These are phyloP conservation scores for Mugil cephalus DNA, from an alignment of 2,113 vertebrate species.

Conservation along the genomic window DNA sequence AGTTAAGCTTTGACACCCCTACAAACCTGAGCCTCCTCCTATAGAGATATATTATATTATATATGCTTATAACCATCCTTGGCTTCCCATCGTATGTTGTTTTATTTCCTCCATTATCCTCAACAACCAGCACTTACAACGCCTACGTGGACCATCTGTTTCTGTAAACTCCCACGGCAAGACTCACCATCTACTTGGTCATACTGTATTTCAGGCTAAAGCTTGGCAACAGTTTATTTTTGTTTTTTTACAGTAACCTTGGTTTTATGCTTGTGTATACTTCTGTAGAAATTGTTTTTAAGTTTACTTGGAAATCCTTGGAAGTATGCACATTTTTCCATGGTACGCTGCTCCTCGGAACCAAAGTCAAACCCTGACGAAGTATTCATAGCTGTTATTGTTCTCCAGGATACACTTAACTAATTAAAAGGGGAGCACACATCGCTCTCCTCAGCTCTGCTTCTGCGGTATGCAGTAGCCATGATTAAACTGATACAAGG, in stretches of 20 bases:
- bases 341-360: background rate
- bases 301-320: background rate
- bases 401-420: slow-evolving; percentile 1
- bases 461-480: slow-evolving; percentile 53
- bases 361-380: background rate
- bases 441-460: slow-evolving; percentile 22
- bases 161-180: slow-evolving; percentile 42
- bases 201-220: slow-evolving; percentile 3
- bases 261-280: background rate
- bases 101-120: slow-evolving; percentile 44
- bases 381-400: background rate
- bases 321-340: background rate
- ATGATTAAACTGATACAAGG: slow-evolving; percentile 52
- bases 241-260: background rate
- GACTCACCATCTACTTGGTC: background rate
- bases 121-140: slow-evolving; percentile 39
- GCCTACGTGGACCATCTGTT: slow-evolving; percentile 69
- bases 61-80: background rate
- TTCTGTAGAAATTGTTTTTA: background rate
- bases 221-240: background rate
- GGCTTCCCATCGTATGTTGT: slow-evolving; percentile 24
- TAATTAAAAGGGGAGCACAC: slow-evolving; percentile 33
- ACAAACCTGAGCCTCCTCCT: slow-evolving; percentile 32
- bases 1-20: slow-evolving; percentile 45
- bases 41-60: slow-evolving; percentile 16